Base-by-base conservation (phyloP, 2,113 vertebrate genomes). In the Herpailurus yagouaroundi region DNA sequence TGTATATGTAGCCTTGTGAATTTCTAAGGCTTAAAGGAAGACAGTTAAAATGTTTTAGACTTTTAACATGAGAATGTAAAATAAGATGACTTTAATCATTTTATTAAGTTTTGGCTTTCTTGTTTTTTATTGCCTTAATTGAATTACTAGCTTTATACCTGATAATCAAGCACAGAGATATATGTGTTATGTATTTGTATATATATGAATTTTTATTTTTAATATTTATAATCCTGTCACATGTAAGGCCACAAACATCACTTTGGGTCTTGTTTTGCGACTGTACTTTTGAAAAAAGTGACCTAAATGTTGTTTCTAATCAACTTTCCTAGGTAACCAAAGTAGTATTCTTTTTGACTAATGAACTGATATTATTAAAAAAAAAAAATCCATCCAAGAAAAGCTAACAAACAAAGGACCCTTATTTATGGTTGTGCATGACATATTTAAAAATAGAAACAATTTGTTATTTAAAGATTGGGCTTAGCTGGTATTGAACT, bases 391-490 rank as follows among this genome's bases (percentile, higher is more conserved):
- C 45, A 25, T 83, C 36, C 79, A 91, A 48, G 69, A 91, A 88
- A 96, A 88, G 57, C 36, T 91, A 77, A 50, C n/a, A 25, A 82
- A 60, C 38, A 88, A 29, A 90, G 82, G 12, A 36, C 15, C 36
- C 21, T 82, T 94, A 63, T 41, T 91, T 92, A 68, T 94, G 71
- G 92, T 87, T 91, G 19, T 4, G 45, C 41, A 33, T 50, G 66
- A 81, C 52, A 41, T 48, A 63, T 76, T 94, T 82, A 60, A 83
- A 95, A 96, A 60, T 48, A 87, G 29, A 4, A 81, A 60, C 8
- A 63, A 68, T 94, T 92, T 97, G 41, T 92, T 83, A 84, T 93
- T 96, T 93, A 87, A 94, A 95, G n/a, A 90, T 88, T 84, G 60
- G 21, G 21, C 29, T 84, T 55, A 93, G 36, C 57, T 96, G 8